These are phyloP conservation scores for Capreolus pygargus DNA, from an alignment of 2,113 vertebrate species.

Conservation along the genomic window DNA sequence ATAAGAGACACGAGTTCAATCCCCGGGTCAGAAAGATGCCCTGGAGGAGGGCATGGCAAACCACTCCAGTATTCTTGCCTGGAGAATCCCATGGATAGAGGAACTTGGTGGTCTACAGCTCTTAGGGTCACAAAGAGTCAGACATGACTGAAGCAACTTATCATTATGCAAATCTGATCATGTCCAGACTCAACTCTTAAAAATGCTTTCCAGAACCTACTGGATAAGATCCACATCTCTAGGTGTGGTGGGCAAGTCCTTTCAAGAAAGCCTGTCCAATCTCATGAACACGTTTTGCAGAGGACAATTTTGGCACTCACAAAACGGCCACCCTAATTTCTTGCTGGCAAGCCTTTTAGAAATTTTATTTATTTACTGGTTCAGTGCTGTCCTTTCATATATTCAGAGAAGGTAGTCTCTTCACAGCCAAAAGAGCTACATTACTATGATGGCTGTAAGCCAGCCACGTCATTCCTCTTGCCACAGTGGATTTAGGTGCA, in stretches of 20 bases:
- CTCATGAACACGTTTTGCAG: not conserved
- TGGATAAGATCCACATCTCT: not conserved
- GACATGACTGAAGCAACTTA: not conserved
- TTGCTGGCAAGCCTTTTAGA: not conserved
- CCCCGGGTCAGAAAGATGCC: not conserved
- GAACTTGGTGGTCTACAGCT: not conserved
- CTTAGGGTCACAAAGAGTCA: not conserved
- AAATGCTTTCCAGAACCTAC: not conserved
- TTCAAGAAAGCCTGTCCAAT: not conserved
- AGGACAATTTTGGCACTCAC: not conserved
- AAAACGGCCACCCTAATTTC: not conserved
- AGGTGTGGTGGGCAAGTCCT: not conserved
- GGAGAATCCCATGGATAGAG: not conserved
- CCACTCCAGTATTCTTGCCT: not conserved
- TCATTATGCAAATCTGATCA: not conserved
- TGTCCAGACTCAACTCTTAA: not conserved
- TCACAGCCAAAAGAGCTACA: not conserved
- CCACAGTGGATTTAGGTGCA: not conserved
- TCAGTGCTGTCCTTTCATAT: not conserved
- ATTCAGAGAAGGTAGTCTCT: not conserved
- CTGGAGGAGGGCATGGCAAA: not conserved
- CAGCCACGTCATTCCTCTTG: not conserved
- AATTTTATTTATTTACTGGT: not conserved
- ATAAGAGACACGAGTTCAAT: not conserved
- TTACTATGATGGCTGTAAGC: not conserved